These are phyloP conservation scores for Aotus griseimembra DNA, from an alignment of 2,797 vertebrate species.

Conservation along the genomic window DNA sequence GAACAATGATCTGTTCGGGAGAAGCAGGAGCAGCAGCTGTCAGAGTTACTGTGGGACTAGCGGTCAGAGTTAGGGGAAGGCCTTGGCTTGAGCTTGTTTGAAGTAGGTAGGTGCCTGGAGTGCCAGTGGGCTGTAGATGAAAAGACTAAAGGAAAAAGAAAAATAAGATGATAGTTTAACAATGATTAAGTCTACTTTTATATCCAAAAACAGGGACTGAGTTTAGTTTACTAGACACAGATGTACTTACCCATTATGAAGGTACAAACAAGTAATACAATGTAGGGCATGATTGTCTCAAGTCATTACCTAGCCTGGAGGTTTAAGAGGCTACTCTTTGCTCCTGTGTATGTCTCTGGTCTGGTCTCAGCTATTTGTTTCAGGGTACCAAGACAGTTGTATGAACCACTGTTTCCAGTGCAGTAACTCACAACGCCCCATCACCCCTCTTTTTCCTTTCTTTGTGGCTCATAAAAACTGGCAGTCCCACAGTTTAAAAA, in stretches of 20 bases:
- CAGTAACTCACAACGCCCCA: not conserved
- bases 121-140: slow-evolving; percentile 96
- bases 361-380: not conserved
- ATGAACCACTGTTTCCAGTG: not conserved
- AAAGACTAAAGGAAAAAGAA: slow-evolving; percentile 90
- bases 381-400: not conserved
- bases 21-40: slow-evolving; percentile 92
- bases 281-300: not conserved
- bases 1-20: slow-evolving; percentile 98
- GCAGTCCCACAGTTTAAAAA: not conserved
- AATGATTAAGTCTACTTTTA: not conserved
- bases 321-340: not conserved
- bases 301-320: not conserved
- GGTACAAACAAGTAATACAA: not conserved
- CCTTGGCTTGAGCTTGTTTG: slow-evolving; percentile 95
- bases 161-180: not conserved
- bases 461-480: not conserved
- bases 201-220: not conserved
- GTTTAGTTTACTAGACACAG: not conserved
- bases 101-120: slow-evolving; percentile 96
- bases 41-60: slow-evolving; percentile 93
- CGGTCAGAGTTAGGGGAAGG: slow-evolving; percentile 92
- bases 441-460: not conserved
- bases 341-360: not conserved
- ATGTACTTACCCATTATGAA: not conserved